These are phyloP conservation scores for Macrophya alboannulata DNA, from an alignment of 2,888 invertebrate species.

Conservation along the genomic window DNA sequence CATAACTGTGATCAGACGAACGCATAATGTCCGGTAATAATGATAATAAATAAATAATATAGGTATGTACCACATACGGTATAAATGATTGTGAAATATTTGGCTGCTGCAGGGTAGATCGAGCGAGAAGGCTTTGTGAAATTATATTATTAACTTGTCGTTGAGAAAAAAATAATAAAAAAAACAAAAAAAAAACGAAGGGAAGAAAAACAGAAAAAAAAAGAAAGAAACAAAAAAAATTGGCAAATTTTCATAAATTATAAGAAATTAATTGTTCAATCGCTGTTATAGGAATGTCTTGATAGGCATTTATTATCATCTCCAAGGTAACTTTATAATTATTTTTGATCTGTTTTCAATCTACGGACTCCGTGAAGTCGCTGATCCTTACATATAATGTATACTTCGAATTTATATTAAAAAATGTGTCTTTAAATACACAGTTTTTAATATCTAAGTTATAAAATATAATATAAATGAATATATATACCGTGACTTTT, in stretches of 20 bases:
- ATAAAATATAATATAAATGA: constrained; percentile 59
- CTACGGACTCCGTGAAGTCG: constrained; percentile 29
- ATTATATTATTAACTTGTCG: background rate
- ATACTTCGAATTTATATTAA: constrained; percentile 28
- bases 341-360: background rate
- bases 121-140: background rate
- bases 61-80: background rate
- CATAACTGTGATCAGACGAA: constrained; percentile 47
- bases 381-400: background rate
- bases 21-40: constrained; percentile 31
- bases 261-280: background rate
- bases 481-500: too few species aligned
- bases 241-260: background rate
- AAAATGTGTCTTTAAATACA: constrained; percentile 58
- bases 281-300: too few species aligned
- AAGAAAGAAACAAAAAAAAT: too few species aligned
- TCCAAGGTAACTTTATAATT: constrained; percentile 8
- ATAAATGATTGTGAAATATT: constrained; percentile 12
- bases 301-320: background rate
- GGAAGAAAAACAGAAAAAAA: too few species aligned
- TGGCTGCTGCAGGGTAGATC: background rate
- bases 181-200: too few species aligned
- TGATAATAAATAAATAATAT: constrained; percentile 9
- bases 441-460: constrained; percentile 62
- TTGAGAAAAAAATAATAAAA: background rate